Evolutionary conservation across 1,140 invertebrate species (phyloP).

Genomic region (Eubasilissa regina): DNA sequence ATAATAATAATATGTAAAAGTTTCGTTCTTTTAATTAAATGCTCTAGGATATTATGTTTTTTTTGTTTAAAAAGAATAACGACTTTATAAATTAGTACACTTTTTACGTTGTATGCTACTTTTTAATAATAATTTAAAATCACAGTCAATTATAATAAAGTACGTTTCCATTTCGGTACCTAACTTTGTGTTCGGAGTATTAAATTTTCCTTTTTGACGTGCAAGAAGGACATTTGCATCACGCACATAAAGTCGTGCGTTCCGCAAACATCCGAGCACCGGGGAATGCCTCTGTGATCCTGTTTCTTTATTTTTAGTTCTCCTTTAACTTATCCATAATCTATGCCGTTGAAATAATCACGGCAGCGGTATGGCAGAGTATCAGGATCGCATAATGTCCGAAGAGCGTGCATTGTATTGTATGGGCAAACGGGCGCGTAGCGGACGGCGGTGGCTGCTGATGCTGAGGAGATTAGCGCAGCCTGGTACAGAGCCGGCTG

Average conservation of each 20-base stretch:
- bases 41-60: no score
- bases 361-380: slow-evolving; percentile 35
- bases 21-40: no score
- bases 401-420: slow-evolving; percentile 58
- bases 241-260: slow-evolving; percentile 40
- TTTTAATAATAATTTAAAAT: no score
- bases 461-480: slow-evolving; percentile 53
- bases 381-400: slow-evolving; percentile 59
- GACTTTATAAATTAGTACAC: no score
- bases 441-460: slow-evolving; percentile 53
- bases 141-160: no score
- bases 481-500: slow-evolving; percentile 22
- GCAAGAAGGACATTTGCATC: slow-evolving; percentile 36
- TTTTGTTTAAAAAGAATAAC: no score
- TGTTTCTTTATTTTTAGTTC: slow-evolving; percentile 46
- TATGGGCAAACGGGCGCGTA: slow-evolving; percentile 44
- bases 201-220: slow-evolving; percentile 1
- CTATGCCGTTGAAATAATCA: slow-evolving; percentile 53
- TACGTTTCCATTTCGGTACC: no score
- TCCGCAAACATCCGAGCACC: slow-evolving; percentile 1
- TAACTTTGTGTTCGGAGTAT: no score
- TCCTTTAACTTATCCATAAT: slow-evolving; percentile 53
- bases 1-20: no score
- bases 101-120: no score
- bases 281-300: not conserved